Base-by-base conservation (phyloP, 2,888 invertebrate genomes). In the Drosophila helvetica region DNA sequence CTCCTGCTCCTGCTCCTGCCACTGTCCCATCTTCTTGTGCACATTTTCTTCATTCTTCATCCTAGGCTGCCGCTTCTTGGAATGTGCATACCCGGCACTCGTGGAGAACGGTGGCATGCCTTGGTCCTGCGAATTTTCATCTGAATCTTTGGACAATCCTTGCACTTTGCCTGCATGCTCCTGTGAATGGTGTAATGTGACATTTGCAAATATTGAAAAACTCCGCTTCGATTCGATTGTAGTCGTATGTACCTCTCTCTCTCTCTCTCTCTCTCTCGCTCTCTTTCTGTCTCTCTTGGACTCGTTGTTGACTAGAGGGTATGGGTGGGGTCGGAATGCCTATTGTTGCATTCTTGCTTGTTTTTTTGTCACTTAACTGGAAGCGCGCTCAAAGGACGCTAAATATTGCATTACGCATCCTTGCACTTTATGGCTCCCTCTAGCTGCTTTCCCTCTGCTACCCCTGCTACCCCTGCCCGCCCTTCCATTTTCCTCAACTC, bases 331-430 rank as follows among this genome's bases (percentile, higher is more conserved):
- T 48, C 48, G 27, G 42, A 18, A 22, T 30, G 46, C 33, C 22
- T 45, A n/a, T 15, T 51, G 50, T 4, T 59, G 15, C 53, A 15
- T 53, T 33, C 42, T 33, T 19, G 25, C 27, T 27, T 56, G 46
- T 46, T 69, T 80, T 84, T 75, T 77, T 79, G 80, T 87, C 84
- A 85, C 86, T 85, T 85, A 75, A 79, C 85, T 80, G 48, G 79
- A 73, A 80, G 80, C 77, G 74, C 72, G 87, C 84, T 85, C 85
- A 84, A 87, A 87, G 85, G 80, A 85, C 77, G 77, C 80, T 82
- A 85, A 87, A 85, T 85, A 85, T 85, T 87, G 79, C 83, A 85
- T 85, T 87, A 87, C 83, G 78, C 83, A 79, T 85, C 79, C 84
- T 73, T 87, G 87, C 84, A 87, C 79, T 85, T 87, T 85, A 87